phyloP scores from a whole-genome alignment of 2,797 vertebrate genomes.

The Anniella stebbinsi region DNA sequence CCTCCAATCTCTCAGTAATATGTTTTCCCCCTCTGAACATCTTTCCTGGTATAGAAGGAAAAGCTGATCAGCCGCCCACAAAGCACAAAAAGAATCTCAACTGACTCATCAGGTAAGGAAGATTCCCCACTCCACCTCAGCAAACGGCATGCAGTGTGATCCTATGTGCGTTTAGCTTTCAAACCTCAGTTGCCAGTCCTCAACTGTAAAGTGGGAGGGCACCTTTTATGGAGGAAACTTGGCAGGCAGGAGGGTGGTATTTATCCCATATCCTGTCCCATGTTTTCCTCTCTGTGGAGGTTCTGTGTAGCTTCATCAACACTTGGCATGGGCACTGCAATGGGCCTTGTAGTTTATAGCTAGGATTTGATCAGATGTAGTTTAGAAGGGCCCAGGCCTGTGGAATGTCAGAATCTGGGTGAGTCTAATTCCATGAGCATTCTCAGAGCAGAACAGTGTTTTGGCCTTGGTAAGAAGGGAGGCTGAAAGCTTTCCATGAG shows the following conservation, averaged over 20 bases:
- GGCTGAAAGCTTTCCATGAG: no score
- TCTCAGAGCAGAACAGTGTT: no score
- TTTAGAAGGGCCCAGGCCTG: no score
- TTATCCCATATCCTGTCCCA: no score
- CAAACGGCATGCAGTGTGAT: background rate
- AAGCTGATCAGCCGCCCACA: constrained; percentile 77
- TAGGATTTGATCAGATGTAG: no score
- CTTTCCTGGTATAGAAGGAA: constrained; percentile 78
- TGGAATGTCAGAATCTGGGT: no score
- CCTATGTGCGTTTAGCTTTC: background rate
- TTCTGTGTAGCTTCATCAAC: background rate
- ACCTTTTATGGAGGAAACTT: background rate
- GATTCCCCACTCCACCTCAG: background rate
- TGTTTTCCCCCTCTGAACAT: constrained; percentile 18
- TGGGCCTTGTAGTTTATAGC: no score
- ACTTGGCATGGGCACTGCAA: no score
- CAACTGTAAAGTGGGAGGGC: background rate
- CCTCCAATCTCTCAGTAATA: background rate
- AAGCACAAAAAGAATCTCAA: constrained; percentile 71
- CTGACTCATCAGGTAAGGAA: constrained; percentile 81
- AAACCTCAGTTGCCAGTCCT: background rate
- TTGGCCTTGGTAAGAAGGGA: no score
- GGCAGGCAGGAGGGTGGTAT: background rate
- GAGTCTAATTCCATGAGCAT: no score
- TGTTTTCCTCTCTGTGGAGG: background rate